Conservation (phyloP, 2,888 invertebrate genomes). For the Venusia cambrica region DNA sequence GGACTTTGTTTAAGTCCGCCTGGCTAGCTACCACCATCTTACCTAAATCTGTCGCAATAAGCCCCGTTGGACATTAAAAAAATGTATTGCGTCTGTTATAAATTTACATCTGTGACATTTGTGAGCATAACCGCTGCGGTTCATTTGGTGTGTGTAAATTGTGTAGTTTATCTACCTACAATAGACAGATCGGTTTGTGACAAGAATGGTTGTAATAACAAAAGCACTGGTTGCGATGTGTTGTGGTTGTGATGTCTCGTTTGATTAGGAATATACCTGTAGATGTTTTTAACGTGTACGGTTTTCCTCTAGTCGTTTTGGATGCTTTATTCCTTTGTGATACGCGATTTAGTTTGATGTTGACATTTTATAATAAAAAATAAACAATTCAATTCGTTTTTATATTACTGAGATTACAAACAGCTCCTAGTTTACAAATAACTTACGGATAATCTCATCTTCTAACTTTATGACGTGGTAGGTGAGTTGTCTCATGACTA, state of each 20-base stretch:
- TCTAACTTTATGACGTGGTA: too few species aligned
- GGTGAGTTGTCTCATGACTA: too few species aligned
- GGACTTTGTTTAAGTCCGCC: too few species aligned
- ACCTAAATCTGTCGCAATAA: neutral
- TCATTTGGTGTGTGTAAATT: too few species aligned
- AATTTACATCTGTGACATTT: too few species aligned
- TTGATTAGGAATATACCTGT: slow-evolving; percentile 9
- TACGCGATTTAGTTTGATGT: slow-evolving; percentile 9
- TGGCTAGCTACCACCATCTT: too few species aligned
- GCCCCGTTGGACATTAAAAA: too few species aligned
- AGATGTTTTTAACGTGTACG: slow-evolving; percentile 2
- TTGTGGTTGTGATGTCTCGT: slow-evolving; percentile 12
- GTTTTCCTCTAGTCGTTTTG: slow-evolving; percentile 15
- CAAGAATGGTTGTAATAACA: neutral
- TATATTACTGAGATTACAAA: slow-evolving; percentile 43
- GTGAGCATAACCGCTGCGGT: too few species aligned
- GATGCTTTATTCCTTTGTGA: slow-evolving; percentile 16
- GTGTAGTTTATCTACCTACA: too few species aligned
- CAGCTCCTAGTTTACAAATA: slow-evolving; percentile 27
- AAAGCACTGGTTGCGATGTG: slow-evolving; percentile 1
- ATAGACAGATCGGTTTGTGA: slow-evolving; percentile 6
- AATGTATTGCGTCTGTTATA: too few species aligned
- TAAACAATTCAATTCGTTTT: slow-evolving; percentile 19
- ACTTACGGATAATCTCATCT: slow-evolving; percentile 30
- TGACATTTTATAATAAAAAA: slow-evolving; percentile 21